Percentiles rank a stretch among this genome's conserved stretches.
These are phyloP conservation scores for Etheostoma cragini DNA, from an alignment of 2,113 vertebrate species.

Conservation along the genomic window DNA sequence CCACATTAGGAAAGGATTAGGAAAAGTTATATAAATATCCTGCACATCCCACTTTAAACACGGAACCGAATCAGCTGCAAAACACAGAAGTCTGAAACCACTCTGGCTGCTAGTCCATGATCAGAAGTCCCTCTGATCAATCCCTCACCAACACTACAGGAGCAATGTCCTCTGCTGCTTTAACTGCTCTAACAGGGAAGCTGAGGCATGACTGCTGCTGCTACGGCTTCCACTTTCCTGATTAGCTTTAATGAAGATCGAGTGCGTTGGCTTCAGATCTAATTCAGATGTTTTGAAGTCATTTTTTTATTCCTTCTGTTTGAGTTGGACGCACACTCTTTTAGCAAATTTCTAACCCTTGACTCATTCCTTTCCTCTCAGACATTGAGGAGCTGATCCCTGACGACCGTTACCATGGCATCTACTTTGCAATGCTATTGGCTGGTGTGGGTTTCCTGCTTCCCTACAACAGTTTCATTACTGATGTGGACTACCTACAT, in stretches of 20 bases:
- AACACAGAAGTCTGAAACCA: slow-evolving; percentile 13
- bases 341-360: slow-evolving; percentile 35
- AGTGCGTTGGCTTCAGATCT: not conserved
- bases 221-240: slow-evolving; percentile 28
- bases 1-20: slow-evolving; percentile 56
- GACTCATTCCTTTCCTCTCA: slow-evolving; percentile 48
- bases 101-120: not conserved
- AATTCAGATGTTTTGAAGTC: slow-evolving; percentile 26
- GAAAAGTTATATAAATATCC: slow-evolving; percentile 27
- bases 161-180: not conserved
- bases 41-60: slow-evolving; percentile 24
- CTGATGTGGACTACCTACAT: slow-evolving; percentile 96
- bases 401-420: slow-evolving; percentile 94
- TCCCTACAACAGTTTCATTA: slow-evolving; percentile 99
- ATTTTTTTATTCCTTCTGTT: not conserved
- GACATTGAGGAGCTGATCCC: slow-evolving; percentile 89
- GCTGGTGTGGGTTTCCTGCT: slow-evolving; percentile 97
- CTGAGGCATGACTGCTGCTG: not conserved
- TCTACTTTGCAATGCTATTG: slow-evolving; percentile 98
- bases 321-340: slow-evolving; percentile 6
- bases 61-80: slow-evolving; percentile 27
- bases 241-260: slow-evolving; percentile 24
- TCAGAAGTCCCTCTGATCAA: slow-evolving; percentile 23
- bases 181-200: slow-evolving; percentile 13
- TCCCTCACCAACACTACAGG: not conserved